Evolutionary conservation across 1,140 invertebrate genomes (phyloP).

Genomic region (Drusus annulatus): DNA sequence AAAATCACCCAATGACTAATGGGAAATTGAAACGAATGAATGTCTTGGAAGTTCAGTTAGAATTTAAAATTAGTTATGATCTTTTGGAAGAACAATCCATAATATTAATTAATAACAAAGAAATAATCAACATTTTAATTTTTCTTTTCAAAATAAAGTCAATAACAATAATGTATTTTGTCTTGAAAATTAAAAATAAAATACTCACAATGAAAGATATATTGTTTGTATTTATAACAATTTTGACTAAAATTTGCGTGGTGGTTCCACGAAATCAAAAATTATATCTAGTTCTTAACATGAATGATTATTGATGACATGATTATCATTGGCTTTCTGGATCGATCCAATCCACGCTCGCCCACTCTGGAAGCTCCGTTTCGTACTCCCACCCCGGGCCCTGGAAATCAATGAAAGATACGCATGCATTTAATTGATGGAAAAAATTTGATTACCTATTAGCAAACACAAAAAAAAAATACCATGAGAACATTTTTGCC

Average conservation of each 20-base stretch:
- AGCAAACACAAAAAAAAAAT: no score
- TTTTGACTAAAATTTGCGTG: constrained; percentile 42
- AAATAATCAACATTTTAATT: not conserved
- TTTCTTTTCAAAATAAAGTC: not conserved
- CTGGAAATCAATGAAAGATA: constrained; percentile 68
- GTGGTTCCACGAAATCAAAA: constrained; percentile 22
- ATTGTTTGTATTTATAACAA: constrained; percentile 16
- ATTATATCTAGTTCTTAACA: constrained; percentile 31
- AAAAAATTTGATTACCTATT: no score
- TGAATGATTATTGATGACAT: constrained; percentile 41
- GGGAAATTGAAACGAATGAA: no score
- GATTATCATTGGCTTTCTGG: constrained; percentile 63
- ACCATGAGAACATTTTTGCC: no score
- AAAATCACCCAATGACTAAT: no score
- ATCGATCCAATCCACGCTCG: constrained; percentile 84
- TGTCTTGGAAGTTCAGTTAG: no score
- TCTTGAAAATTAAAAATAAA: constrained; percentile 3
- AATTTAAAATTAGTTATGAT: no score
- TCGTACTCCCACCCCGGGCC: constrained; percentile 92
- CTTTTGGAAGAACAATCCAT: no score
- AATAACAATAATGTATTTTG: constrained; percentile 24
- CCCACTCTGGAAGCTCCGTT: constrained; percentile 91
- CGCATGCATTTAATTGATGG: no score
- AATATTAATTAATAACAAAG: no score
- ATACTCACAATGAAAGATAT: constrained; percentile 25